Conservation (phyloP, 2,888 invertebrate species). For the Macaria liturata region DNA sequence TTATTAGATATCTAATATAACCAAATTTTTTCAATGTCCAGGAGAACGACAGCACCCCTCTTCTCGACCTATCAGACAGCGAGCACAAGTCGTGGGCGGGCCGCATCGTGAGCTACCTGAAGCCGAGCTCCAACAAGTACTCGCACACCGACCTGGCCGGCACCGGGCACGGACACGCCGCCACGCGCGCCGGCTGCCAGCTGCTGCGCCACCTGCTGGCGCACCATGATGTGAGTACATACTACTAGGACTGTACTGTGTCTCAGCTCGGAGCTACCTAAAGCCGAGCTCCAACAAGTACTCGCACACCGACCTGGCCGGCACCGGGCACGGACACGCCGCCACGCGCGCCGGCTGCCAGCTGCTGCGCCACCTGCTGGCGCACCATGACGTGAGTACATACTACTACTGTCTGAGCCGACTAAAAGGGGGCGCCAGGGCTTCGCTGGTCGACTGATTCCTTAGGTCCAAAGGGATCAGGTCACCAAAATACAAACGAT, state of each 20-base stretch:
- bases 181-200: constrained; percentile 87
- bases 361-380: constrained; percentile 88
- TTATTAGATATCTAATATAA: too few relatives aligned
- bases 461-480: too few relatives aligned
- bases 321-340: constrained; percentile 82
- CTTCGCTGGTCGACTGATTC: too few relatives aligned
- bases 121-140: constrained; percentile 94
- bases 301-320: constrained; percentile 90
- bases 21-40: constrained; percentile 25
- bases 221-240: constrained; percentile 83
- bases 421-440: too few relatives aligned
- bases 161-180: constrained; percentile 82
- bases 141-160: constrained; percentile 90
- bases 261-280: constrained; percentile 91
- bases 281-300: constrained; percentile 94
- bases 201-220: constrained; percentile 89
- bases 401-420: too few relatives aligned
- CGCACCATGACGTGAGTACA: constrained; percentile 84
- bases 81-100: constrained; percentile 79
- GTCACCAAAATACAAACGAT: too few relatives aligned
- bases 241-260: too few relatives aligned
- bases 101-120: constrained; percentile 92
- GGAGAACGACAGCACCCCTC: constrained; percentile 61
- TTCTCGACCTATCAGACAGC: constrained; percentile 69
- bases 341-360: constrained; percentile 88